Evolutionary conservation across 2,797 vertebrate species (phyloP), one percentile per base, ranked within the genome.

Genomic region (Staurois parvus): DNA sequence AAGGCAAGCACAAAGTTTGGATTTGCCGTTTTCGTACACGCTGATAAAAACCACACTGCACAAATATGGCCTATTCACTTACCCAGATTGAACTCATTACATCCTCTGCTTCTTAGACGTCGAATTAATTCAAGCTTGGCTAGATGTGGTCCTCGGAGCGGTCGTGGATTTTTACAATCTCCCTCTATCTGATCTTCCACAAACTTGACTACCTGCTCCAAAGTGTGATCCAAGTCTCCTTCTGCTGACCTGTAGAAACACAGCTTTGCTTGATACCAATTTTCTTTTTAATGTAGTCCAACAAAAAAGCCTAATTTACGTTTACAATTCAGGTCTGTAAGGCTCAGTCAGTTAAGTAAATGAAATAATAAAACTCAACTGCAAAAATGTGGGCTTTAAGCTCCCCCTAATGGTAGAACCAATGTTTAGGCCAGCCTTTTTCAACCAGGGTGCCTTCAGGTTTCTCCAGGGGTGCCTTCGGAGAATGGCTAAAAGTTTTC

Each of bases 71-170:
- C 4, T 2, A 10, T 66, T 76, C 7, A 28, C 92, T 94, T 92
- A 99, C 98, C 97, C 6, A 99, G 91, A 85, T 95, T 94, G 80
- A 94, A 92, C 6, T 97, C 97, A 0, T 96, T 94, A 88, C 93
- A 96, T 69, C 95, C 95, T 7, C 96, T 73, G 74, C 89, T 91
- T 4, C 96, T 89, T 89, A 99, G 93, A 6, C 97, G 94, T 87
- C 94, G 91, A 1, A 99, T 97, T 59, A 99, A 91, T 83, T 99
- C 98, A 69, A 99, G 93, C 7, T 95, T 96, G 87, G 97, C 98
- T 69, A 99, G 89, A 86, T 96, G 96, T 0, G 98, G 98, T 0
- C 98, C 98, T 87, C 98, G 92, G 5, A 98, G 96, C 0, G 95
- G 95, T 1, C 95, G 95, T 0, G 94, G 91, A 62, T 95, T 96